Evolutionary conservation across 1,140 invertebrate genomes (phyloP), one percentile per base, ranked within the genome.

Genomic region (Nephila pilipes): DNA sequence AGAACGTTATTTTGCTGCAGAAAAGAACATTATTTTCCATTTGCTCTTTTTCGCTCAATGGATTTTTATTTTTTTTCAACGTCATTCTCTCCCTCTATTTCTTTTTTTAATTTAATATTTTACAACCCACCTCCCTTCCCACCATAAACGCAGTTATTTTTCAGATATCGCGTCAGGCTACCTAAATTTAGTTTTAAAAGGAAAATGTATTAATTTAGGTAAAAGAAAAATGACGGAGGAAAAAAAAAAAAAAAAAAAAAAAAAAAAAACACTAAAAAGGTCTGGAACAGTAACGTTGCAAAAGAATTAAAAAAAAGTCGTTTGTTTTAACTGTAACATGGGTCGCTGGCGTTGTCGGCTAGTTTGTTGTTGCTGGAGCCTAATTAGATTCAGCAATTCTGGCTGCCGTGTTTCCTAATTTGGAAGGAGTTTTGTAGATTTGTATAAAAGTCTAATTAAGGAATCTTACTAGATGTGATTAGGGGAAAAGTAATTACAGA

Each of bases 371-470:
- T 83, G 89, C 89, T 79, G 46, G 75, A 91, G 63, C 79, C 79
- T 91, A 91, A 91, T 91, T 91, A 91, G 55, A 91, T 91, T 91
- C 79, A 83, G 80, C 63, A 69, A 69, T 90, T 29, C 65, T 38
- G 69, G n/a, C 54, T 16, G 36, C 57, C 79, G 55, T 58, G 75
- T 81, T 91, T 83, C 83, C 89, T 91, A 91, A 91, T 91, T 91
- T 91, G 69, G 88, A 79, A n/a, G 29, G 69, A 87, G n/a, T 75
- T 89, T 65, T 32, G 89, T 91, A 83, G 89, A 91, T 91, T 91
- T 91, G 89, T 91, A 55, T 91, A 91, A 91, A 91, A 91, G 55
- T 83, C 89, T 79, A 91, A 91, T 91, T 91, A 90, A 91, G 80
- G 54, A 81, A 36, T 38, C 89, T 57, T 81, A 83, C 89, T n/a